Percentiles rank a stretch among this genome's conserved stretches.
phyloP scores from a whole-genome alignment of 2,797 vertebrate genomes.

The Lacerta bilineata region DNA sequence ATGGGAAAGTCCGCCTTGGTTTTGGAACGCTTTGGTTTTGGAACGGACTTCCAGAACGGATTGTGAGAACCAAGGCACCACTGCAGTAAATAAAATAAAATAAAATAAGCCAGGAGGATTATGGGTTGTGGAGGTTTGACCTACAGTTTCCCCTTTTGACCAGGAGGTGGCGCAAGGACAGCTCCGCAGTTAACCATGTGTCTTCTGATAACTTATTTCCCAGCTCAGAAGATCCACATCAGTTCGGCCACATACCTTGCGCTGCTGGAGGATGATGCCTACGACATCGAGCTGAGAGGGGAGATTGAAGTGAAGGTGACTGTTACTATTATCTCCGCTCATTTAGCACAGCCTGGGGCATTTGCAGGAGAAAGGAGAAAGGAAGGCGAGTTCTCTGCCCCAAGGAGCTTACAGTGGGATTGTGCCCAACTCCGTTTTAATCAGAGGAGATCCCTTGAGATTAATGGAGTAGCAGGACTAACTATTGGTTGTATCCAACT shows the following conservation, averaged over 20 bases:
- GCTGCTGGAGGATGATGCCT: slow-evolving; percentile 86
- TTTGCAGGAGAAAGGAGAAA: not conserved
- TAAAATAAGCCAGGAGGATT: no score
- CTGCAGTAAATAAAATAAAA: no score
- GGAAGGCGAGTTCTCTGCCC: not conserved
- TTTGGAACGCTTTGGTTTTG: no score
- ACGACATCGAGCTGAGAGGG: slow-evolving; percentile 88
- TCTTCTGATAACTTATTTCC: not conserved
- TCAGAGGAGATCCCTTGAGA: no score
- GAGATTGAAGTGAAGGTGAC: slow-evolving; percentile 93
- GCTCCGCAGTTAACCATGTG: accelerated
- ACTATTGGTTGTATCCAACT: no score
- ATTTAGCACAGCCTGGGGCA: no score
- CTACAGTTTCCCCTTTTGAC: not conserved
- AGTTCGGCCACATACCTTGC: slow-evolving; percentile 88
- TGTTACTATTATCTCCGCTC: not conserved
- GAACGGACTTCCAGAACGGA: no score
- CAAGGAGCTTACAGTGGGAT: not conserved
- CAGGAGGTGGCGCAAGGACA: not conserved
- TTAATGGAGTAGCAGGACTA: no score
- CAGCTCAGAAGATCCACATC: slow-evolving; percentile 91
- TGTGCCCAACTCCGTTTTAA: no score
- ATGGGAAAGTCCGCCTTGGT: no score
- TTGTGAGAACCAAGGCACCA: no score
- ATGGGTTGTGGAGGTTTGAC: not conserved